Percentiles rank a stretch among this genome's conserved stretches.
phyloP scores from a whole-genome alignment of 2,113 vertebrate genomes.

The Cryptotis parvus region DNA sequence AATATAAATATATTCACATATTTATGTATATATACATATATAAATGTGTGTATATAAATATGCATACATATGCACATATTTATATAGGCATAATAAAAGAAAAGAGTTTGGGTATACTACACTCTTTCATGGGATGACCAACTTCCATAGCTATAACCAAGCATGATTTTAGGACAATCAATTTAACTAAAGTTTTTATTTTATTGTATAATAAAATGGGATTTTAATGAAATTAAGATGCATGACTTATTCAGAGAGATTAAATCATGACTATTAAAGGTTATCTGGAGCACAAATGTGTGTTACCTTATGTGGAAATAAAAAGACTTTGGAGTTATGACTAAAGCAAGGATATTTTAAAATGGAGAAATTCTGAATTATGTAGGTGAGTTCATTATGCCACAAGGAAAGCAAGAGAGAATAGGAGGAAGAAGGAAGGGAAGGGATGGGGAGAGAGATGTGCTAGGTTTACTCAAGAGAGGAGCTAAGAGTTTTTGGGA shows the following conservation, averaged over 20 bases:
- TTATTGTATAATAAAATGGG: neutral
- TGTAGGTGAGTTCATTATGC: too few relatives aligned
- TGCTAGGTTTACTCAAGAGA: neutral
- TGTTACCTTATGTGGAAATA: neutral
- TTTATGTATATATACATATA: too few relatives aligned
- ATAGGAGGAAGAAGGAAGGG: neutral
- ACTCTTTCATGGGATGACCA: neutral
- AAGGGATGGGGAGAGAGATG: neutral
- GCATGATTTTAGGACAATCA: neutral
- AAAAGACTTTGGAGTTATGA: neutral
- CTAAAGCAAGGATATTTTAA: neutral
- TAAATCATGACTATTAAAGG: neutral
- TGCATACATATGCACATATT: too few relatives aligned
- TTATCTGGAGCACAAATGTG: neutral
- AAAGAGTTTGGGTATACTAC: neutral
- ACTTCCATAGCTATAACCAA: neutral
- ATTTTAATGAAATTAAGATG: neutral
- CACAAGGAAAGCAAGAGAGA: neutral
- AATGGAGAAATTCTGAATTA: neutral
- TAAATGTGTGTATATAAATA: neutral
- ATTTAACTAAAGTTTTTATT: constrained; percentile 1
- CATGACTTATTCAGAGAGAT: neutral
- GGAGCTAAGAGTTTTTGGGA: neutral
- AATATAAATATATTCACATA: too few relatives aligned
- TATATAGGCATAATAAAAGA: neutral